Percentiles rank a stretch among this genome's conserved stretches.
These are phyloP conservation scores for Zygogramma bicolorata DNA, from an alignment of 2,888 invertebrate species.

Conservation along the genomic window DNA sequence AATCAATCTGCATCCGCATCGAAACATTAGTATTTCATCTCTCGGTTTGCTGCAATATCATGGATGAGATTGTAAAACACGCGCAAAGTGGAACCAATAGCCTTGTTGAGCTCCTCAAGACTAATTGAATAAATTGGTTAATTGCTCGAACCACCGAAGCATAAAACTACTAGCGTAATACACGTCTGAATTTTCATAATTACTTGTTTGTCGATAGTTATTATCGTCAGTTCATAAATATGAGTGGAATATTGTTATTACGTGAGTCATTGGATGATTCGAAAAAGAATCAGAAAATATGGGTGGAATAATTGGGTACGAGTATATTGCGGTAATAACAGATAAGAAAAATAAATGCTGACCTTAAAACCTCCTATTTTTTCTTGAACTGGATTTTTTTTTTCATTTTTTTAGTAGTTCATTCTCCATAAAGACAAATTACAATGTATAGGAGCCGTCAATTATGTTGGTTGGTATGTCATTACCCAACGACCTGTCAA, in stretches of 20 bases:
- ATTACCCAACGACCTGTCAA: no score
- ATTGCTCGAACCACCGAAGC: neutral
- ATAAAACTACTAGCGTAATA: neutral
- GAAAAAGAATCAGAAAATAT: neutral
- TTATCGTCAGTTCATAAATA: neutral
- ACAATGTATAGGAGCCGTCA: no score
- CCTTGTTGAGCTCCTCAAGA: constrained; percentile 9
- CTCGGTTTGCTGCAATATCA: neutral
- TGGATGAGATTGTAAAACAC: neutral
- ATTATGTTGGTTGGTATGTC: no score
- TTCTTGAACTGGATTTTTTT: no score
- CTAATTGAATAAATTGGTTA: neutral
- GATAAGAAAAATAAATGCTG: no score
- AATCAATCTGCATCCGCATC: no score
- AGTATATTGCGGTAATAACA: no score
- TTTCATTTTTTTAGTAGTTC: no score
- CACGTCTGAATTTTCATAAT: constrained; percentile 1
- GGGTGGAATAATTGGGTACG: no score
- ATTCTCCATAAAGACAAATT: no score
- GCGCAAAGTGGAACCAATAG: neutral
- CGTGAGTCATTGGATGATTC: neutral
- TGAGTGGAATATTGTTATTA: neutral
- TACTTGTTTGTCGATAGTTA: constrained; percentile 4
- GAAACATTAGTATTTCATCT: no score
- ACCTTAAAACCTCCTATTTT: no score